Base-by-base conservation (phyloP, 2,888 invertebrate species). In the Dryobotodes eremita region DNA sequence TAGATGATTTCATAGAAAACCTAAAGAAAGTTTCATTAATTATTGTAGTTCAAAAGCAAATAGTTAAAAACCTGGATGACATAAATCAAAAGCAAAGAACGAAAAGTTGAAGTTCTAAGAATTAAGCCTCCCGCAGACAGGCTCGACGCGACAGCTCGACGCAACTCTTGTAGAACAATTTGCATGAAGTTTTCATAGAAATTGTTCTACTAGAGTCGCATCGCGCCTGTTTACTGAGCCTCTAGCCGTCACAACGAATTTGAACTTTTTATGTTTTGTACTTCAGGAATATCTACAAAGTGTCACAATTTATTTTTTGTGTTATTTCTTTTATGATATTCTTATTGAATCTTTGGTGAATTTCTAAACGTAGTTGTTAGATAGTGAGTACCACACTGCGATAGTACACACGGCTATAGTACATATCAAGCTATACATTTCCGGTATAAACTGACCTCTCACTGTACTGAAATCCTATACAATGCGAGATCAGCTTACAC, bases 161-260 rank as follows among this genome's bases (percentile, higher is more conserved):
- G 31, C 31, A 3, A 36, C 31, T 3, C 31, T 36, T 36, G 31
- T 36, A 36, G 31, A 36, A 36, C 31, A 36, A 36, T 36, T 36
- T 36, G 2, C 31, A 36, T 36, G 31, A 36, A 36, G 31, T 36
- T 36, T 36, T 36, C 31, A 36, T 36, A 36, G 31, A 36, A 36
- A 36, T 36, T 36, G 31, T 36, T 36, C 31, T 36, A 36, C 31
- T 36, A 36, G 31, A 36, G 31, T 36, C 31, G 1, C 31, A 3
- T 36, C 31, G 31, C 31, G 31, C 31, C 31, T 36, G 3, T 36
- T 36, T 36, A 3, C 3, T 3, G 31, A n/a, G n/a, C n/a, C n/a
- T n/a, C n/a, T n/a, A n/a, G 15, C 62, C 68, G 61, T 59, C 71
- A 62, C 26, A 55, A 75, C 64, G 8, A 71, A 70, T 80, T 71